These are phyloP conservation scores for Cantharis rufa DNA, from an alignment of 2,888 invertebrate species.

Conservation along the genomic window DNA sequence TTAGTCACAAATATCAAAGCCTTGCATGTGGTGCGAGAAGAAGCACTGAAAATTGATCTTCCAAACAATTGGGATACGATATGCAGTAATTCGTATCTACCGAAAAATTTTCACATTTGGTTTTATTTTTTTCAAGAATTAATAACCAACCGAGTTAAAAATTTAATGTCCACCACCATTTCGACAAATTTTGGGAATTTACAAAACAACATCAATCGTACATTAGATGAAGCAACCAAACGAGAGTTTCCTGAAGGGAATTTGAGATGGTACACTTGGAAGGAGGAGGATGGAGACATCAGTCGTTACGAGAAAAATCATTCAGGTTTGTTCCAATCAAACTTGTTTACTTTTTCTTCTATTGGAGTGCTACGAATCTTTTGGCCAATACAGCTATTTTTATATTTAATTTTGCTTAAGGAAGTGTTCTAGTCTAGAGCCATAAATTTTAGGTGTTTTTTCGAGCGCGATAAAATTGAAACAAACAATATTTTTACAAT, in stretches of 20 bases:
- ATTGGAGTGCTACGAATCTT: too few relatives aligned
- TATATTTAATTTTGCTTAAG: too few relatives aligned
- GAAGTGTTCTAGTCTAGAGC: too few relatives aligned
- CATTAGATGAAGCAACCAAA: slow-evolving; percentile 13
- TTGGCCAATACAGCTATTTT: too few relatives aligned
- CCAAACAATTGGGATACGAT: slow-evolving; percentile 67
- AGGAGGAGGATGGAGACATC: slow-evolving; percentile 65
- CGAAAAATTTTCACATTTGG: slow-evolving; percentile 67
- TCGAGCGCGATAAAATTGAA: too few relatives aligned
- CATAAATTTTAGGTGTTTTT: too few relatives aligned
- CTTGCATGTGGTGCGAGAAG: slow-evolving; percentile 72
- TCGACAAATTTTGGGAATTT: slow-evolving; percentile 48
- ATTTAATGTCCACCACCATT: slow-evolving; percentile 60
- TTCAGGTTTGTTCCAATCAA: slow-evolving; percentile 37
- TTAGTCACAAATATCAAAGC: slow-evolving; percentile 72
- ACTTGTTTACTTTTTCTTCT: background rate
- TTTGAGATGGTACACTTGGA: slow-evolving; percentile 75
- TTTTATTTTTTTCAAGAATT: slow-evolving; percentile 73
- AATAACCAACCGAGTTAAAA: slow-evolving; percentile 69
- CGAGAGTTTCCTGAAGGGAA: slow-evolving; percentile 63
- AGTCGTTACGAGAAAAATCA: slow-evolving; percentile 50
- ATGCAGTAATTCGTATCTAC: slow-evolving; percentile 64
- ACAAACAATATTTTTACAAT: too few relatives aligned
- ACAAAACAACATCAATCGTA: slow-evolving; percentile 52
- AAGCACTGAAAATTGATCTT: slow-evolving; percentile 66